A percentile compares a stretch with the other conserved stretches of the same genome.
These are phyloP conservation scores for Rugalucina vietnamica DNA, from an alignment of 2,888 invertebrate genomes.

Conservation along the genomic window DNA sequence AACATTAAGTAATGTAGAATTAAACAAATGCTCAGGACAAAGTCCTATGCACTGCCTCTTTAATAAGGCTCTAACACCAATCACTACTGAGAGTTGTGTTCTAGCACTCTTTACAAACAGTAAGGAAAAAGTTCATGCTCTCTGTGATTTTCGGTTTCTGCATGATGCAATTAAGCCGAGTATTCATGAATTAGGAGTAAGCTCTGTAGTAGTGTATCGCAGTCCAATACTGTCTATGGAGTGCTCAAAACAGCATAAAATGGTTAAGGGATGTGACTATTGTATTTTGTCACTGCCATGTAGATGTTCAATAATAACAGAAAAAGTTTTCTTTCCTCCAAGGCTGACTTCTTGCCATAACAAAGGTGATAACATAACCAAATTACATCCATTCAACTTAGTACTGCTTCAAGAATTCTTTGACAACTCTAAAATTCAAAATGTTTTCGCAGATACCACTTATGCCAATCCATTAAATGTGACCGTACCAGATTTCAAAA, in stretches of 20 bases:
- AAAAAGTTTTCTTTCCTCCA: neutral
- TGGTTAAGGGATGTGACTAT: slow-evolving; percentile 20
- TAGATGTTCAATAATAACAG: neutral
- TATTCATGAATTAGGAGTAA: neutral
- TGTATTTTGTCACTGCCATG: slow-evolving; percentile 2
- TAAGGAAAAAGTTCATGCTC: neutral
- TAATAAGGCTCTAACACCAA: neutral
- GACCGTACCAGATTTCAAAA: neutral
- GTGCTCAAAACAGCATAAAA: slow-evolving; percentile 1
- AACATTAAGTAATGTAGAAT: neutral
- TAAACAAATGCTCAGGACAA: neutral
- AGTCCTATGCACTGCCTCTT: neutral
- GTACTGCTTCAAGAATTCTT: slow-evolving; percentile 6
- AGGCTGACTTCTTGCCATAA: slow-evolving; percentile 1
- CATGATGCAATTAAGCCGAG: neutral
- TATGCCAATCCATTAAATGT: neutral
- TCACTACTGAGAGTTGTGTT: neutral
- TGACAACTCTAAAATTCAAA: neutral
- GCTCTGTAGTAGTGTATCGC: neutral
- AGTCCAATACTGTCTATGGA: slow-evolving; percentile 15
- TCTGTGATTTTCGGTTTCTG: slow-evolving; percentile 5
- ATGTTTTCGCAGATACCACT: slow-evolving; percentile 9
- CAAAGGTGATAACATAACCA: neutral
- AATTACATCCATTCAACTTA: neutral
- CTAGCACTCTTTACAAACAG: slow-evolving; percentile 1